Base-by-base conservation (phyloP, 2,797 vertebrate species). In the Pantherophis alleghaniensis region DNA sequence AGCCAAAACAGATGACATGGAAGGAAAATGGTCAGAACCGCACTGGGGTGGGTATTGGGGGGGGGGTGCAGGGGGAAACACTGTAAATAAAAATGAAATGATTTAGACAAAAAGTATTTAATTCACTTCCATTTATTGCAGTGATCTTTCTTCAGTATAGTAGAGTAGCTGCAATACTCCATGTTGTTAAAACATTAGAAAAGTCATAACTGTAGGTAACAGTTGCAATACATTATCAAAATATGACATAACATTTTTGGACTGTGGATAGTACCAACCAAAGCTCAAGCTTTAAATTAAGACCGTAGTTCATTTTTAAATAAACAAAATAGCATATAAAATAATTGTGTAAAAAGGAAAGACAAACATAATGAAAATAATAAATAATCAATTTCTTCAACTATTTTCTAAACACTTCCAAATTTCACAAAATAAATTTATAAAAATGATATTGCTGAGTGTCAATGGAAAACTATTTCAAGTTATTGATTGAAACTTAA, bases 101-200 rank as follows among this genome's bases (percentile, higher is more conserved):
- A 94, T 47, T 90, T 93, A 93, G 63, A 92, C 87, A 91, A 51
- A n/a, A 93, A 96, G 94, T 95, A 97, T 96, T 97, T 96, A 98
- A 97, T 97, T 97, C 91, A 97, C 93, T 98, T 98, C 97, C 98
- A 99, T 99, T 99, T 97, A 99, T 99, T 99, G 99, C 98, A 99
- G 98, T 98, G 98, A 98, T 98, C 98, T 98, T 98, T 98, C 98
- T 99, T 98, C 93, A 91, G 98, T 99, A 99, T 98, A 99, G 99
- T 99, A 98, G 98, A 98, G 98, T 98, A 98, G 98, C 98, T 98
- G 98, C 98, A 99, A 98, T 98, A 97, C 94, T 98, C 97, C 98
- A 98, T 95, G 96, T 98, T 99, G 96, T 98, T 99, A 98, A 99
- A 99, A 98, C 98, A 98, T 99, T 99, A 99, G 98, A 99, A 99